Base-by-base conservation (phyloP, 2,113 vertebrate species). In the Axis porcinus region DNA sequence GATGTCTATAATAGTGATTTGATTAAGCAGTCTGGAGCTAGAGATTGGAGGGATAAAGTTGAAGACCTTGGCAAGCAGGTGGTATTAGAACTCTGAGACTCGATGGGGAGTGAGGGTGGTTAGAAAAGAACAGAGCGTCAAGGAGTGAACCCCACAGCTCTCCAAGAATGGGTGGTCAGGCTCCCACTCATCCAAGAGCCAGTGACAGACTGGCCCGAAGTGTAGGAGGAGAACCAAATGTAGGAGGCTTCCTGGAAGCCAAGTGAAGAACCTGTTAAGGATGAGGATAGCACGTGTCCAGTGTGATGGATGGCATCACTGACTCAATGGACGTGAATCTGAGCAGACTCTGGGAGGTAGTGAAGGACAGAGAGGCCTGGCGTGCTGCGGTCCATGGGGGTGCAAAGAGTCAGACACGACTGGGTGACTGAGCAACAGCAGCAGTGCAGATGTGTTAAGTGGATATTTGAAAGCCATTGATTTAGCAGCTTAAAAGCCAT, bases 221-320 rank as follows among this genome's bases (percentile, higher is more conserved):
- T 83, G 40, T 40, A 67, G 33, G 27, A 21, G 15, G 64, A 33
- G 11, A 11, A 2, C 36, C 25, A 25, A 50, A 14, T 50, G 47
- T 14, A 50, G 47, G 47, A 50, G 47, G 47, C 47, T 50, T 36
- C n/a, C 50, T 15, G 33, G n/a, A 83, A 82, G 21, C 47, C 57
- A 16, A 19, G 23, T 54, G 15, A 25, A 50, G 82, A 19, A 67
- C 28, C 28, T 36, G 0, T 84, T 79, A 9, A 10, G 19, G 67
- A 8, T 67, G n/a, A 87, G 45, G 12, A 7, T n/a, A 74, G 13
- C 55, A 23, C 0, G 0, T 17, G 43, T 19, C 15, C 64, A 7
- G 17, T 43, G 17, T 23, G 2, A 70, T 70, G 67, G n/a, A 12
- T 40, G 67, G n/a, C 9, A 5, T 70, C n/a, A 23, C n/a, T 70